Conservation (phyloP, 2,888 invertebrate species). For the Bursaphelenchus okinawaensis region DNA sequence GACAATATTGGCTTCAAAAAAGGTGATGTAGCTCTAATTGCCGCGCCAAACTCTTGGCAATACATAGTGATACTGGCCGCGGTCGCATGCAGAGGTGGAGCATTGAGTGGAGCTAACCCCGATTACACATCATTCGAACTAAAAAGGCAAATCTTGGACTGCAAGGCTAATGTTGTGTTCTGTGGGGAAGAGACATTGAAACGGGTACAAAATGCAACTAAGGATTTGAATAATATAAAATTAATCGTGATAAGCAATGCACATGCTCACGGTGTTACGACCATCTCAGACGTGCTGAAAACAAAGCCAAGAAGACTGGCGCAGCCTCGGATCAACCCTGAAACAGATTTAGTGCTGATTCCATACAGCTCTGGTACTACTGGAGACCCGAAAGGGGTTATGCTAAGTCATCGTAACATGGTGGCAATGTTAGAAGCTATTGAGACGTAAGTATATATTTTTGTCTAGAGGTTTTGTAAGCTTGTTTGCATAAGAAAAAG, state of each 20-base stretch:
- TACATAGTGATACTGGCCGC: slow-evolving; percentile 22
- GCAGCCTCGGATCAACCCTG: slow-evolving; percentile 19
- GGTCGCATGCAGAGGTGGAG: slow-evolving; percentile 16
- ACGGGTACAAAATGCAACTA: background rate
- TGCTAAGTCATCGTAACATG: slow-evolving; percentile 37
- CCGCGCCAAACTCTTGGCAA: slow-evolving; percentile 18
- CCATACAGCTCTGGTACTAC: slow-evolving; percentile 47
- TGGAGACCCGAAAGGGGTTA: slow-evolving; percentile 39
- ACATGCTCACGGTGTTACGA: background rate
- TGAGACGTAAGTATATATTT: background rate
- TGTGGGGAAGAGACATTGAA: background rate
- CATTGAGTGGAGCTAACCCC: slow-evolving; percentile 20
- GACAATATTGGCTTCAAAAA: slow-evolving; percentile 15
- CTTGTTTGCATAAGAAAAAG: no score
- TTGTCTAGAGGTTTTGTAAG: no score
- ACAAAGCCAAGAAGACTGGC: background rate
- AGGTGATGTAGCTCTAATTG: slow-evolving; percentile 19
- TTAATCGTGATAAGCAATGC: background rate
- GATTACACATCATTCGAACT: slow-evolving; percentile 53
- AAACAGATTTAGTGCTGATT: slow-evolving; percentile 32
- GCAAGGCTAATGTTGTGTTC: slow-evolving; percentile 8
- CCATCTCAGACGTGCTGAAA: background rate
- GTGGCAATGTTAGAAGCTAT: background rate
- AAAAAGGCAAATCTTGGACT: slow-evolving; percentile 4
- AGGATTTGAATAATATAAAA: background rate